Percentiles rank a stretch among this genome's conserved stretches.
Conservation (phyloP, 1,140 invertebrate genomes). For the Heliconius eleuchia region DNA sequence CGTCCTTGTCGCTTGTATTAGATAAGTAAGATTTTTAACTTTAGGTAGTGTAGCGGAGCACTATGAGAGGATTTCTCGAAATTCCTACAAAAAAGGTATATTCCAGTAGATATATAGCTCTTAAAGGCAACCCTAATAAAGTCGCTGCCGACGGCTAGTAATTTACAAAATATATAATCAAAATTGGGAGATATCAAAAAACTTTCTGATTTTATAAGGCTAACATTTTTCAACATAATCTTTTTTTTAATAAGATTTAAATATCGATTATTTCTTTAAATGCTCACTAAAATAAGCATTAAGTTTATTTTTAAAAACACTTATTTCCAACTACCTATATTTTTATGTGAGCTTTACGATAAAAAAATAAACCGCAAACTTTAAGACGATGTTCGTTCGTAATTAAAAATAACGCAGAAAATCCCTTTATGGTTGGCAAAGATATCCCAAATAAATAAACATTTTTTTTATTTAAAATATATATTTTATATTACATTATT, state of each 20-base stretch:
- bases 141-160: no score
- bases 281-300: background rate
- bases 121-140: no score
- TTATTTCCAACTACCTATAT: background rate
- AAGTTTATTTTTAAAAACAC: background rate
- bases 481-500: no score
- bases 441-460: background rate
- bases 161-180: background rate
- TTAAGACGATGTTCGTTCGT: constrained; percentile 5
- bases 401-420: constrained; percentile 8
- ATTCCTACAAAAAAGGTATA: no score
- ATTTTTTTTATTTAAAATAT: background rate
- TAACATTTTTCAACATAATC: background rate
- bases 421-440: background rate
- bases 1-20: no score
- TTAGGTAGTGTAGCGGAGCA: no score
- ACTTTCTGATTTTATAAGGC: constrained; percentile 2
- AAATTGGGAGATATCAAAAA: background rate
- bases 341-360: constrained; percentile 14
- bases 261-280: background rate
- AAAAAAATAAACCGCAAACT: background rate
- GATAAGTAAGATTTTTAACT: no score
- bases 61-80: no score
- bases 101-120: no score
- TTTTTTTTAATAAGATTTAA: background rate